phyloP scores from a whole-genome alignment of 2,113 vertebrate genomes.

The Stegostoma tigrinum region DNA sequence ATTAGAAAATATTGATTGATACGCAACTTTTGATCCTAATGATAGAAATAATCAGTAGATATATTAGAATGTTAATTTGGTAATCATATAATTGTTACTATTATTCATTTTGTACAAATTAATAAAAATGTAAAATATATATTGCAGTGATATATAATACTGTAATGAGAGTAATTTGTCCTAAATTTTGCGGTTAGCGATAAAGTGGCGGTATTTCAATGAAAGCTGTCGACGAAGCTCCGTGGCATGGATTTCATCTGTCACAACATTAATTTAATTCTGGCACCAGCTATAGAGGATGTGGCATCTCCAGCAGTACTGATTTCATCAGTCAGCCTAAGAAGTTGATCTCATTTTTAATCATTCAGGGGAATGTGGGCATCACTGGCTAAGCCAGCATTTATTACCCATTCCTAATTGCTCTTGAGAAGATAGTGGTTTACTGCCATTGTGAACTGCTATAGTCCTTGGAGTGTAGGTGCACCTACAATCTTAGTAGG shows the following conservation, averaged over 20 bases:
- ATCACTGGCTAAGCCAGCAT: too few relatives aligned
- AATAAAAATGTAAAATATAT: not conserved
- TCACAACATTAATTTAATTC: not conserved
- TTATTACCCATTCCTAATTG: too few relatives aligned
- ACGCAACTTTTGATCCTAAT: too few relatives aligned
- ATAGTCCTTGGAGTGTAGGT: too few relatives aligned
- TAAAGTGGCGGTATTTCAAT: too few relatives aligned
- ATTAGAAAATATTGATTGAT: not conserved
- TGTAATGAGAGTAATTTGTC: not conserved
- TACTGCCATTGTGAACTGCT: too few relatives aligned
- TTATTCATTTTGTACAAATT: not conserved
- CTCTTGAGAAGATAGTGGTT: too few relatives aligned
- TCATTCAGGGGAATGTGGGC: too few relatives aligned
- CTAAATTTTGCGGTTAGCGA: too few relatives aligned
- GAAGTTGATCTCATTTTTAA: not conserved
- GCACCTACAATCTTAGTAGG: too few relatives aligned
- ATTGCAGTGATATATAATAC: not conserved
- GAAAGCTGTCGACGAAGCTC: too few relatives aligned
- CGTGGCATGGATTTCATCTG: not conserved
- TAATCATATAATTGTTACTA: not conserved
- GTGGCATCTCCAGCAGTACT: not conserved
- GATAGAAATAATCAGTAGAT: not conserved
- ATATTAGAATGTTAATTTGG: not conserved
- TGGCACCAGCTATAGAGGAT: not conserved
- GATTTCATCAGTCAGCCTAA: not conserved